Percentiles rank a stretch among this genome's conserved stretches.
phyloP scores from a whole-genome alignment of 2,888 invertebrate genomes.

The Leptopilina myrica region DNA sequence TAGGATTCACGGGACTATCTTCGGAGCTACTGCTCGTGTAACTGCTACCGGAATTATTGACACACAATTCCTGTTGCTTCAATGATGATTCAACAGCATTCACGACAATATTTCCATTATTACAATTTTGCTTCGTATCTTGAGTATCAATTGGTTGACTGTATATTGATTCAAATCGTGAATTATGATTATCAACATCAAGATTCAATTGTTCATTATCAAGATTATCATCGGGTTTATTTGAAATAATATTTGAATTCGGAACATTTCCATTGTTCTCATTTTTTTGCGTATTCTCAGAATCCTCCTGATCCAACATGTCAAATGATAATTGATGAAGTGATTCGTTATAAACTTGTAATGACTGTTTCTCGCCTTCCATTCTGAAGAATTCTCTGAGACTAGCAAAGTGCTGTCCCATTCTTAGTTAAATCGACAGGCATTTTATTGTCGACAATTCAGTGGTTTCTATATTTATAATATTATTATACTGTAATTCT shows the following conservation, averaged over 20 bases:
- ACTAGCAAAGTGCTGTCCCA: conserved; percentile 77
- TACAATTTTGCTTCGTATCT: conserved; percentile 68
- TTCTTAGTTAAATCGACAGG: conserved; percentile 69
- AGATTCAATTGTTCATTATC: conserved; percentile 69
- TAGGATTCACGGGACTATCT: conserved; percentile 71
- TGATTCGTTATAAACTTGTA: conserved; percentile 64
- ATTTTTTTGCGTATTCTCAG: conserved; percentile 59
- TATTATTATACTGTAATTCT: conserved; percentile 35
- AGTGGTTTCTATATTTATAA: conserved; percentile 39
- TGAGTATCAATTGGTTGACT: conserved; percentile 72
- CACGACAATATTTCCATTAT: conserved; percentile 69
- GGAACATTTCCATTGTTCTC: conserved; percentile 70
- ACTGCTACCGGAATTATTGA: conserved; percentile 70
- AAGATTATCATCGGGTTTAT: conserved; percentile 67
- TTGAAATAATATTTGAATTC: conserved; percentile 63
- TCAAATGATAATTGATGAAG: conserved; percentile 61
- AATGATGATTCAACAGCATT: conserved; percentile 58
- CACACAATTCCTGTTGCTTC: conserved; percentile 64
- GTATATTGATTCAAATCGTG: conserved; percentile 74
- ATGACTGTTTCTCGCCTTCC: conserved; percentile 67
- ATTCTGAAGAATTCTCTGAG: conserved; percentile 74
- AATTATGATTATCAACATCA: conserved; percentile 73
- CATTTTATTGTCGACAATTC: conserved; percentile 67
- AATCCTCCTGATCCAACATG: conserved; percentile 63
- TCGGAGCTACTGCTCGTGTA: conserved; percentile 73